A percentile compares a stretch with the other conserved stretches of the same genome.
Conservation (phyloP, 2,888 invertebrate genomes). For the Platynereis dumerilii region DNA sequence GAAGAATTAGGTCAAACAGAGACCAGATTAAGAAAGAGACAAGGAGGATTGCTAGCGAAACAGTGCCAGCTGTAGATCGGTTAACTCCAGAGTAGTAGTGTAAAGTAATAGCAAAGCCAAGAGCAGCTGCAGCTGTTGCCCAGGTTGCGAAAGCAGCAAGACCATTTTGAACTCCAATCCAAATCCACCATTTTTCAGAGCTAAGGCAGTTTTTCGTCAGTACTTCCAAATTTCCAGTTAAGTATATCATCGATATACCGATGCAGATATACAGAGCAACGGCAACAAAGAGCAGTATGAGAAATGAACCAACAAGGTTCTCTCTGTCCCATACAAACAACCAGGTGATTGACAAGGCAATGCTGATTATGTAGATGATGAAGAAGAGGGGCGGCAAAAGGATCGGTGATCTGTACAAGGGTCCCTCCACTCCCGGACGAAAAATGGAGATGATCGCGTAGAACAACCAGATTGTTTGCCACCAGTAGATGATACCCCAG, state of each 20-base stretch:
- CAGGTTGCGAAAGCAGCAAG: slow-evolving; percentile 51
- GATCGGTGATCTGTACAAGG: background rate
- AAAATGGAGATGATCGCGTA: background rate
- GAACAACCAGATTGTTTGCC: no score
- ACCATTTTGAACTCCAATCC: slow-evolving; percentile 50
- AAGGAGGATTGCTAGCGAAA: slow-evolving; percentile 41
- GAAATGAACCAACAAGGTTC: background rate
- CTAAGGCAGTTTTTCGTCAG: slow-evolving; percentile 7
- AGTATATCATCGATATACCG: no score
- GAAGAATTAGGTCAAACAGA: slow-evolving; percentile 43
- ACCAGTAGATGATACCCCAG: no score
- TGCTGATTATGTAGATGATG: no score
- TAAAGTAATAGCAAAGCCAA: slow-evolving; percentile 47
- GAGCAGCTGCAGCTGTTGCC: slow-evolving; percentile 48
- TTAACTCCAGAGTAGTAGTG: slow-evolving; percentile 34
- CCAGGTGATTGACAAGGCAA: no score
- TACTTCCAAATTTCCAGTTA: background rate
- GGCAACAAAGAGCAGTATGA: slow-evolving; percentile 42
- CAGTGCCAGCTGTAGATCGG: slow-evolving; percentile 38
- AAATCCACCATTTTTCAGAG: slow-evolving; percentile 46
- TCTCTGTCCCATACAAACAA: slow-evolving; percentile 44
- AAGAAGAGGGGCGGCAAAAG: background rate
- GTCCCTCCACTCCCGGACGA: background rate
- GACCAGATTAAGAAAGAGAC: slow-evolving; percentile 41
- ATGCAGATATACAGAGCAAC: slow-evolving; percentile 38